Conservation (phyloP, 2,797 vertebrate genomes). For the Eulemur mongoz region DNA sequence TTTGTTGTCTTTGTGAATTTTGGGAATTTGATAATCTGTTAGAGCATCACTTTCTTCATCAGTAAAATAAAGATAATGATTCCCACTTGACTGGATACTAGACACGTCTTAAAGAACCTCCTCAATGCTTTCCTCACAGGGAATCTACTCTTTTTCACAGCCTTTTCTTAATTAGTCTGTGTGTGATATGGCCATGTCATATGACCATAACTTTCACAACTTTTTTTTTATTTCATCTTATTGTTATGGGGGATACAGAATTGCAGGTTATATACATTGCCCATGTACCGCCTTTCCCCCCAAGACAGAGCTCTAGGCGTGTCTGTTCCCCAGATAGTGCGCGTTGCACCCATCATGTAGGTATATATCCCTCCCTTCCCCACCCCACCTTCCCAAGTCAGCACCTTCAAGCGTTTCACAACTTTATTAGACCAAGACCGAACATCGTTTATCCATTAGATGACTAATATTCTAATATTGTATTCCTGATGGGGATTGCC, state of each 20-base stretch:
- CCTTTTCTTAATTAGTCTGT: neutral
- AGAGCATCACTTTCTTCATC: neutral
- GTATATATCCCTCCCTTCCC: too few relatives aligned
- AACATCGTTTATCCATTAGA: neutral
- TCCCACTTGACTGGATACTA: neutral
- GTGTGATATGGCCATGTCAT: neutral
- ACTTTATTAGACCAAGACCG: neutral
- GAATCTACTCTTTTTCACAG: neutral
- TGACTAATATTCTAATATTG: neutral
- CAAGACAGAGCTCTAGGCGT: too few relatives aligned
- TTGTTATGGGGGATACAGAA: too few relatives aligned
- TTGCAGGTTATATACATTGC: too few relatives aligned
- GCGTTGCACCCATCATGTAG: too few relatives aligned
- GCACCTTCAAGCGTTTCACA: neutral
- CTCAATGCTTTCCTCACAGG: neutral
- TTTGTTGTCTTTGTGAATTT: neutral
- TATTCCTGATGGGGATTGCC: neutral
- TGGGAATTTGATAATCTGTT: neutral
- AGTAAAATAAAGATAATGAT: neutral
- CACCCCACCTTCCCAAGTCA: too few relatives aligned
- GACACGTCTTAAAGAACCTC: neutral
- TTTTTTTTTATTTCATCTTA: too few relatives aligned
- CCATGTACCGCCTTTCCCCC: too few relatives aligned
- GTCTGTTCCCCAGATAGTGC: too few relatives aligned
- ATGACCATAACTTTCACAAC: neutral